Evolutionary conservation across 1,140 invertebrate species (phyloP).

Genomic region (Drosophila repletoides): DNA sequence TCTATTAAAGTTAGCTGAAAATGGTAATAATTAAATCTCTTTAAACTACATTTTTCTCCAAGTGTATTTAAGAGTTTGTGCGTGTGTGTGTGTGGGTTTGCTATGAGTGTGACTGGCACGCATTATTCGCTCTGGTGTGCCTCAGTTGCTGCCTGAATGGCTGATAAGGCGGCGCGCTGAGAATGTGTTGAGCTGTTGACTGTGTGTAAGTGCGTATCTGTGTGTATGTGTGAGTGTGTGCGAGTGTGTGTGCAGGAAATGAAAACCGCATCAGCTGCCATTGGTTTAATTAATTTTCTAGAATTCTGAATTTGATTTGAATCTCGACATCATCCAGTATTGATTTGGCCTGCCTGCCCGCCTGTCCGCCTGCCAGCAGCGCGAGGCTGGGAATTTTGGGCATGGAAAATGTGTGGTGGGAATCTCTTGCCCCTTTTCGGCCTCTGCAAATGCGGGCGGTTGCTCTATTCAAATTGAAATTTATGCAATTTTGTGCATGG

Average conservation of each 20-base stretch:
- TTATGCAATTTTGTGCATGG: constrained; percentile 49
- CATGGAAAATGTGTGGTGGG: not conserved
- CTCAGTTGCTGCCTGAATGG: constrained; percentile 30
- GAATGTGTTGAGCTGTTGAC: constrained; percentile 28
- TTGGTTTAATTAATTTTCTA: constrained; percentile 75
- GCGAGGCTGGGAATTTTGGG: not conserved
- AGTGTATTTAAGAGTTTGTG: no score
- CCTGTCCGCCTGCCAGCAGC: not conserved
- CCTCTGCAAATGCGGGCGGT: constrained; percentile 13
- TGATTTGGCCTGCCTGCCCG: no score
- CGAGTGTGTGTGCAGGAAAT: constrained; percentile 1
- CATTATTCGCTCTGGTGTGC: constrained; percentile 55
- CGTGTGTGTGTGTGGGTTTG: not conserved
- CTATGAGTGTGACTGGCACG: constrained; percentile 27
- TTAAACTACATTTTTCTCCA: no score
- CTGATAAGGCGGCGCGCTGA: constrained; percentile 33
- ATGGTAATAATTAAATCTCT: no score
- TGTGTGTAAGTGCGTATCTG: not conserved
- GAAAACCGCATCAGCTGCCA: constrained; percentile 57
- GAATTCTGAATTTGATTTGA: constrained; percentile 68
- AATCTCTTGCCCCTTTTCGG: not conserved
- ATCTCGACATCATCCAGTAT: constrained; percentile 44
- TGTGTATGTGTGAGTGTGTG: constrained; percentile 4
- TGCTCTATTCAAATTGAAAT: constrained; percentile 60
- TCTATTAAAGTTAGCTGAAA: no score